Base-by-base conservation (phyloP, 1,140 invertebrate species). In the Bombus pyrosoma region DNA sequence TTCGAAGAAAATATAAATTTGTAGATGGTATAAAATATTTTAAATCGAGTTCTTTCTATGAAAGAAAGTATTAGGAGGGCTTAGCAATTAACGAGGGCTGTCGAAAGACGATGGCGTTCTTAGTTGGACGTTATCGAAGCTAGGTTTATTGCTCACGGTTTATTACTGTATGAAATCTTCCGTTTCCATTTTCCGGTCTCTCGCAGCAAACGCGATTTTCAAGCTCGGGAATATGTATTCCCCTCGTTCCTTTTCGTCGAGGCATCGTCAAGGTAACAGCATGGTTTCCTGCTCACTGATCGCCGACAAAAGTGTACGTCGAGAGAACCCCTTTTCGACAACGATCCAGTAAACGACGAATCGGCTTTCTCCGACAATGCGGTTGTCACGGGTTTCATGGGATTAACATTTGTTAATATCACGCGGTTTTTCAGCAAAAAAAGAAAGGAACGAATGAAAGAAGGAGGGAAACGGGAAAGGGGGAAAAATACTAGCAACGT, bases 201-300 rank as follows among this genome's bases (percentile, higher is more conserved):
- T 66, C 74, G 72, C 69, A 41, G 64, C 64, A 59, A 53, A 41
- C 81, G 34, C 41, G 81, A 83, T 83, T 83, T 83, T 78, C 82
- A 64, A 57, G 62, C 74, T 28, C 43, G 62, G 47, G 82, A 78
- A 83, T 83, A 72, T 80, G 83, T 85, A 85, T 81, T 80, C 83
- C 83, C 83, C 83, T 80, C 66, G 64, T 85, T 81, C 83, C 77
- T 85, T 80, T 81, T 37, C 76, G 66, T 18, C 77, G 77, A 62
- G 83, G 83, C 83, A 85, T 85, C 83, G 83, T 81, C 83, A 85
- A 85, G 83, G 83, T 85, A 85, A 85, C 83, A 85, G 83, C 77
- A 85, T 77, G 83, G 83, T 85, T 85, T 85, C 83, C 83, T 85
- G 83, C 62, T 85, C 83, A 85, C 83, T 85, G 83, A 85, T 85